Conservation (phyloP, 2,113 vertebrate species). For the Hemiprocne comata region DNA sequence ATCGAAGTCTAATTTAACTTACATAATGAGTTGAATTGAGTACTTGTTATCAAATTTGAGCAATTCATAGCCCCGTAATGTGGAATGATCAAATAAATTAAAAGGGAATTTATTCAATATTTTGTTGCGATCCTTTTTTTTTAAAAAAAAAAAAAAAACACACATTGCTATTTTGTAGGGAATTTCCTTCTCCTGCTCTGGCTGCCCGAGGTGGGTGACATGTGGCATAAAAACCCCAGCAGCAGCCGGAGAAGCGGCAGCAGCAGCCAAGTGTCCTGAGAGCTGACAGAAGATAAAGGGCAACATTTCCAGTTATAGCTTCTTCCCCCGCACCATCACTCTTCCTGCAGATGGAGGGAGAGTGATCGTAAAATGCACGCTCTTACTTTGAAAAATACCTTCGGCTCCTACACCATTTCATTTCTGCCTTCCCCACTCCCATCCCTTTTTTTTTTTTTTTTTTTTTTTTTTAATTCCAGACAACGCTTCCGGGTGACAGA, state of each 20-base stretch:
- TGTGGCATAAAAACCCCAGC: constrained; percentile 77
- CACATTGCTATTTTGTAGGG: constrained; percentile 84
- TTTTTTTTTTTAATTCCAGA: neutral
- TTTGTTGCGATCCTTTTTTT: constrained; percentile 90
- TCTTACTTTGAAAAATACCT: constrained; percentile 64
- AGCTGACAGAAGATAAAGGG: constrained; percentile 79
- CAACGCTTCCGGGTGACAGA: constrained; percentile 72
- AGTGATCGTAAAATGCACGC: constrained; percentile 58
- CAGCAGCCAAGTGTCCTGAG: constrained; percentile 70
- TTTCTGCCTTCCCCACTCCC: neutral
- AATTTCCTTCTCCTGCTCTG: constrained; percentile 78
- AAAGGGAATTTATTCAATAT: constrained; percentile 92
- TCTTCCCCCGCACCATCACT: constrained; percentile 57
- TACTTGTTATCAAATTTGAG: constrained; percentile 99
- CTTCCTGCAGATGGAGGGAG: constrained; percentile 55
- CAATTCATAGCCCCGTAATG: constrained; percentile 96
- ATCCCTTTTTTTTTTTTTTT: fast-evolving
- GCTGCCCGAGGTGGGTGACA: constrained; percentile 77
- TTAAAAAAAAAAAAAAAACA: too few species aligned
- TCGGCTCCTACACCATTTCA: constrained; percentile 33
- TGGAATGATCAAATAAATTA: constrained; percentile 99
- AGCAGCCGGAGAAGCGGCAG: constrained; percentile 52
- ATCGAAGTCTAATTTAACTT: constrained; percentile 97
- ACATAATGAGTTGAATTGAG: constrained; percentile 99
- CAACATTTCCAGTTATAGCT: constrained; percentile 70